phyloP scores from a whole-genome alignment of 2,113 vertebrate species.

The Coptodon bakossiorum region DNA sequence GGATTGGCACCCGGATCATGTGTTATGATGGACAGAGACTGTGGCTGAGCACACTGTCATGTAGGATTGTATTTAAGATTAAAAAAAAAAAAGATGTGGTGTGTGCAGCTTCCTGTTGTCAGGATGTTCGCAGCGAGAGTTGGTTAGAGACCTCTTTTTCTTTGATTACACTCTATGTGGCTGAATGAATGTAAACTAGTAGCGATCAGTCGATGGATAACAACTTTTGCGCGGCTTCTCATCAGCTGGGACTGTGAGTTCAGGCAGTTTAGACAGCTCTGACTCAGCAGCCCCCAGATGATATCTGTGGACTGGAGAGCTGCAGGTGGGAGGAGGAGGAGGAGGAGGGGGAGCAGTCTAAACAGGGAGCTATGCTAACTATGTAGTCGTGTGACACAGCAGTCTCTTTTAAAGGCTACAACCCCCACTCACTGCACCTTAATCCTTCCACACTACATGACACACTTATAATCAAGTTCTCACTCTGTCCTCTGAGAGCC shows the following conservation, averaged over 20 bases:
- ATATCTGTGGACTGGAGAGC: background rate
- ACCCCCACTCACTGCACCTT: background rate
- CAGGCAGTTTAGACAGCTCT: constrained; percentile 4
- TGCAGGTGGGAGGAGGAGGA: background rate
- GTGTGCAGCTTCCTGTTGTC: background rate
- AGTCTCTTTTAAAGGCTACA: constrained; percentile 9
- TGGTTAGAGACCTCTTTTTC: background rate
- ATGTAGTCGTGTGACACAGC: constrained; percentile 53
- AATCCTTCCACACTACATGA: background rate
- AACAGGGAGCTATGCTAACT: constrained; percentile 42
- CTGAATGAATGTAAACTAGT: background rate
- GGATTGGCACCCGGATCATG: background rate
- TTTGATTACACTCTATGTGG: background rate
- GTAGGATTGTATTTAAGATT: background rate
- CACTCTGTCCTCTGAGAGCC: background rate
- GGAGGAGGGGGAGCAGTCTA: background rate
- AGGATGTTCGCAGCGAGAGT: background rate
- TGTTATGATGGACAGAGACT: background rate
- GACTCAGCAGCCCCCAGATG: constrained; percentile 39
- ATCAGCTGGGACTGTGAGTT: background rate
- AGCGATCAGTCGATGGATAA: background rate
- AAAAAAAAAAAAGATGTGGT: background rate
- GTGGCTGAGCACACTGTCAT: background rate
- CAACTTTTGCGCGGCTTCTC: background rate
- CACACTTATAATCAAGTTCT: background rate